Evolutionary conservation across 2,888 invertebrate genomes (phyloP).

Genomic region (Tetranychus truncatus): DNA sequence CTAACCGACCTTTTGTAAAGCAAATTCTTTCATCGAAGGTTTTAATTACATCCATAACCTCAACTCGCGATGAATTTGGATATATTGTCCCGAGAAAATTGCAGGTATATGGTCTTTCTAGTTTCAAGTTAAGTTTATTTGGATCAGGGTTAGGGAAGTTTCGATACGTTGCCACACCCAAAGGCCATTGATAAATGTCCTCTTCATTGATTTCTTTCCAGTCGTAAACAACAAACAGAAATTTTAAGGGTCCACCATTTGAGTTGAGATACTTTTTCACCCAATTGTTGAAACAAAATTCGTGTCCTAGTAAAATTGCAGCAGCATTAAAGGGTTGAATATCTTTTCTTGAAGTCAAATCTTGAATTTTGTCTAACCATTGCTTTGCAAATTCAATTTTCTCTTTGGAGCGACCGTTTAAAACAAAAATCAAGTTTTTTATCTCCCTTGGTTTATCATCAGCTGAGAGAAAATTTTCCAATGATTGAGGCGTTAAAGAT

Average conservation of each 20-base stretch:
- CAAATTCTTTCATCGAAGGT: slow-evolving; percentile 28
- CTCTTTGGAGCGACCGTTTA: slow-evolving; percentile 36
- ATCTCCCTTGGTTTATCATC: slow-evolving; percentile 29
- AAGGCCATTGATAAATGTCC: slow-evolving; percentile 39
- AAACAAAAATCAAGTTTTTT: slow-evolving; percentile 35
- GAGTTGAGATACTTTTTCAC: slow-evolving; percentile 33
- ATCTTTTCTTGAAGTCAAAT: background rate
- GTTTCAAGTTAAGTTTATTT: slow-evolving; percentile 29
- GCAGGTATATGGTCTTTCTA: slow-evolving; percentile 35
- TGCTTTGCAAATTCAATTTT: slow-evolving; percentile 34
- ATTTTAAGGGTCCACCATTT: slow-evolving; percentile 30
- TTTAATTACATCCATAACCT: slow-evolving; percentile 31
- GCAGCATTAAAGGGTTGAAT: slow-evolving; percentile 28
- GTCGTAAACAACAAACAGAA: slow-evolving; percentile 38
- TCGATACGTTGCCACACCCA: slow-evolving; percentile 37
- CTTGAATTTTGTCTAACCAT: slow-evolving; percentile 35
- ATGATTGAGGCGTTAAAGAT: slow-evolving; percentile 30
- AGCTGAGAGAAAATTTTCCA: slow-evolving; percentile 12
- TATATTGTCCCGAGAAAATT: slow-evolving; percentile 39
- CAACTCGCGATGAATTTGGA: slow-evolving; percentile 35
- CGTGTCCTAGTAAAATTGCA: slow-evolving; percentile 37
- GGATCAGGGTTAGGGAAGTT: slow-evolving; percentile 35
- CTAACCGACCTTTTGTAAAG: slow-evolving; percentile 27
- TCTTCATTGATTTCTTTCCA: slow-evolving; percentile 35
- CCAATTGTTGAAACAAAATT: slow-evolving; percentile 38